Evolutionary conservation across 2,113 vertebrate species (phyloP), one percentile per base, ranked within the genome.

Genomic region (Oxygymnocypris stewartii): DNA sequence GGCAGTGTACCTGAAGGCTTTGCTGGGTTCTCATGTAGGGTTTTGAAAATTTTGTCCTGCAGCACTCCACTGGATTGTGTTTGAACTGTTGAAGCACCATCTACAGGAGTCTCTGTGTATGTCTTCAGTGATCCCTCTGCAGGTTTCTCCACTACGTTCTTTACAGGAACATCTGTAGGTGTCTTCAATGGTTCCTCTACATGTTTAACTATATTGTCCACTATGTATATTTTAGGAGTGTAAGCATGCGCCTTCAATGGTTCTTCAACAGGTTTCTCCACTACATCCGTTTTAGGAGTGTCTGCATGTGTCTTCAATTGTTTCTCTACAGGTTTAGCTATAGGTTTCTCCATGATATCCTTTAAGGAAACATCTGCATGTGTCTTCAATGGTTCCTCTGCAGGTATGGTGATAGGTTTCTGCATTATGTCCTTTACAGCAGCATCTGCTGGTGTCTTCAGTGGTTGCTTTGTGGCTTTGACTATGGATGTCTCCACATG

Each of bases 51-150:
- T 37, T 87, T 57, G 25, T 74, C 81, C 75, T 87, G 85, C 80
- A 85, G 76, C 4, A 37, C 82, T 37, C 86, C 84, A 6, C 86
- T 85, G 2, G 89, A 42, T 87, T 89, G 18, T 23, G 4, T 57
- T 13, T 54, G 25, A 54, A n/a, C 42, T 9, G 18, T 35, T 28
- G 14, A 35, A 83, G 79, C 67, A 28, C 47, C 40, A 14, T 79
- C 78, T 28, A 18, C 35, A 61, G 31, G 6, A 35, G 25, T 40
- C 9, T 54, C 23, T 75, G 49, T 9, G 10, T 12, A 35, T 28
- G 51, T n/a, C 14, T 67, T 79, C 35, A 37, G 2, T n/a, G 54
- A 18, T 79, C 61, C 54, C 4, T 59, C 71, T n/a, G 8, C 23
- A 61, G 57, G 57, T 10, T n/a, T 61, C 57, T 61, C 57, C 23